Evolutionary conservation across 64 coral and sea anemone genomes (phyloP).

Genomic region (Montipora capricornis): DNA sequence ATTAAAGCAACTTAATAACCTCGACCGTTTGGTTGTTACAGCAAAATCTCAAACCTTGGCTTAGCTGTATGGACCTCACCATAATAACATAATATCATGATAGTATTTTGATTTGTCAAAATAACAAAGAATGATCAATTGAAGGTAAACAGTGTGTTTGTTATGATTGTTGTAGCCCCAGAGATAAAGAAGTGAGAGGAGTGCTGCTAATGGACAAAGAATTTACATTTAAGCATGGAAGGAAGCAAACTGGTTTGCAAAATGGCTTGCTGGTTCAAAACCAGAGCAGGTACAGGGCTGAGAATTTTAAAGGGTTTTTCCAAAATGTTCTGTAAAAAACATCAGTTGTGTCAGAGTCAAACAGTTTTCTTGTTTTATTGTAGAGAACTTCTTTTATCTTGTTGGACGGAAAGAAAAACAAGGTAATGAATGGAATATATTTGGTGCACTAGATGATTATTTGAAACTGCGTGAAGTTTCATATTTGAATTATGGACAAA

Average conservation of each 20-base stretch:
- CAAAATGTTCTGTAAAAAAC: too few relatives aligned
- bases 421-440: slow-evolving; percentile 21
- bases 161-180: slow-evolving; percentile 61
- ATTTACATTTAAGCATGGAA: slow-evolving; percentile 84
- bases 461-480: too few relatives aligned
- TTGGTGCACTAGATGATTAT: too few relatives aligned
- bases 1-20: too few relatives aligned
- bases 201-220: slow-evolving; percentile 91
- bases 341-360: too few relatives aligned
- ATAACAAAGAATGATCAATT: neutral
- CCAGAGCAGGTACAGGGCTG: slow-evolving; percentile 64
- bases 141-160: neutral
- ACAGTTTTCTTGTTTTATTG: neutral
- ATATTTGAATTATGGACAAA: too few relatives aligned
- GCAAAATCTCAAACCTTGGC: too few relatives aligned
- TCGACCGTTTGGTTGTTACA: too few relatives aligned
- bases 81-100: too few relatives aligned
- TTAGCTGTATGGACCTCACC: too few relatives aligned
- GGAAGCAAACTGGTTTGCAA: slow-evolving; percentile 60
- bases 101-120: too few relatives aligned
- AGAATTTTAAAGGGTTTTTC: too few relatives aligned
- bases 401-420: slow-evolving; percentile 90
- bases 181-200: slow-evolving; percentile 77
- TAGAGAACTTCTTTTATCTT: slow-evolving; percentile 81
- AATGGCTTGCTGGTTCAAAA: slow-evolving; percentile 84